Base-by-base conservation (phyloP, 2,888 invertebrate species). In the Leistus spinibarbis region DNA sequence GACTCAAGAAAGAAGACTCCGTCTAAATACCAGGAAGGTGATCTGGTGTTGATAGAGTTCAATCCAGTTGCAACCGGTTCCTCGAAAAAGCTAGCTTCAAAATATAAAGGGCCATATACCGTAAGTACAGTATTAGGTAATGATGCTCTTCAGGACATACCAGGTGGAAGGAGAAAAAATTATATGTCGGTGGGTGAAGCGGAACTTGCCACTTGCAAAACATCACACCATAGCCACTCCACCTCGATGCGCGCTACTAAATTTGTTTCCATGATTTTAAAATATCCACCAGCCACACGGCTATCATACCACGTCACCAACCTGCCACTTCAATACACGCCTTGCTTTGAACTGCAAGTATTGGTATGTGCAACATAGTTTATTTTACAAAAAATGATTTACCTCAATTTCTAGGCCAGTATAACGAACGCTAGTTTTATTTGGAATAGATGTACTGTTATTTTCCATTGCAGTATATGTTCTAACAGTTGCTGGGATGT, bases 341-440 rank as follows among this genome's bases (percentile, higher is more conserved):
- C n/a, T n/a, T n/a, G n/a, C n/a, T n/a, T n/a, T n/a, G n/a, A n/a
- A n/a, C n/a, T n/a, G n/a, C n/a, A n/a, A n/a, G n/a, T n/a, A n/a
- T n/a, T n/a, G n/a, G n/a, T n/a, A n/a, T n/a, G n/a, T n/a, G n/a
- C n/a, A n/a, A n/a, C n/a, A n/a, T n/a, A n/a, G n/a, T n/a, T n/a
- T n/a, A n/a, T n/a, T n/a, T n/a, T n/a, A n/a, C n/a, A n/a, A n/a
- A 19, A 57, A 10, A 57, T 57, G 20, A 79, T 78, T 80, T 82
- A 92, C 93, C 85, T 93, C 91, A 79, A 92, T 89, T 87, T 93
- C 93, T 24, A 92, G 86, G 2, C 93, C 93, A 2, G 87, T 85
- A 77, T 88, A 87, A 77, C 84, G 84, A 10, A 76, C 56, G 22
- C 76, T 17, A 23, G 71, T 78, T 9, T 76, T 76, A 3, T 77